Base-by-base conservation (phyloP, 2,888 invertebrate genomes). In the Tiphia femorata region DNA sequence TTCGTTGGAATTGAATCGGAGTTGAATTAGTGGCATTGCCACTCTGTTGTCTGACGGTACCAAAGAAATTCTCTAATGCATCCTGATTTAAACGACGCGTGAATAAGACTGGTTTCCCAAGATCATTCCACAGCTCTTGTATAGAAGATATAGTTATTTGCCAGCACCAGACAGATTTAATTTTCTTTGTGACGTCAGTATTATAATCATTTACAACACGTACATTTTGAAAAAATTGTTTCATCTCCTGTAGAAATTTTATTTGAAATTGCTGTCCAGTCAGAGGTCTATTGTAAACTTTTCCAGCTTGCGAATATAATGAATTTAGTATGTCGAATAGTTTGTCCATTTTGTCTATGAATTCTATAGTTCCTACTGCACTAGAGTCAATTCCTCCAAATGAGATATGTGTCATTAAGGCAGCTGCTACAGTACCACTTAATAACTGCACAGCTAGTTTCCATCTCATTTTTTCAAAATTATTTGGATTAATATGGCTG, bases 251-350 rank as follows among this genome's bases (percentile, higher is more conserved):
- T n/a, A n/a, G n/a, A n/a, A n/a, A n/a, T n/a, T n/a, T n/a, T n/a
- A n/a, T n/a, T n/a, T n/a, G n/a, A n/a, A n/a, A n/a, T n/a, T n/a
- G n/a, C n/a, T n/a, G n/a, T n/a, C n/a, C n/a, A n/a, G n/a, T n/a
- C n/a, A n/a, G n/a, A n/a, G n/a, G n/a, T n/a, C n/a, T n/a, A n/a
- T n/a, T n/a, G n/a, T n/a, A n/a, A n/a, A n/a, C n/a, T n/a, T n/a
- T n/a, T n/a, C n/a, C n/a, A n/a, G n/a, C n/a, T 43, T 43, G 8
- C n/a, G 29, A 1, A 43, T 27, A n/a, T 43, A 25, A 43, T 29
- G 29, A 1, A 43, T 6, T 19, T 43, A 3, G n/a, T 43, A n/a
- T 12, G 29, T 43, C 14, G 12, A n/a, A n/a, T n/a, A n/a, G n/a
- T n/a, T n/a, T n/a, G n/a, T n/a, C n/a, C n/a, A n/a, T n/a, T n/a